Evolutionary conservation across 2,113 vertebrate species (phyloP), one percentile per base, ranked within the genome.

Genomic region (Sporophila hypoxantha): DNA sequence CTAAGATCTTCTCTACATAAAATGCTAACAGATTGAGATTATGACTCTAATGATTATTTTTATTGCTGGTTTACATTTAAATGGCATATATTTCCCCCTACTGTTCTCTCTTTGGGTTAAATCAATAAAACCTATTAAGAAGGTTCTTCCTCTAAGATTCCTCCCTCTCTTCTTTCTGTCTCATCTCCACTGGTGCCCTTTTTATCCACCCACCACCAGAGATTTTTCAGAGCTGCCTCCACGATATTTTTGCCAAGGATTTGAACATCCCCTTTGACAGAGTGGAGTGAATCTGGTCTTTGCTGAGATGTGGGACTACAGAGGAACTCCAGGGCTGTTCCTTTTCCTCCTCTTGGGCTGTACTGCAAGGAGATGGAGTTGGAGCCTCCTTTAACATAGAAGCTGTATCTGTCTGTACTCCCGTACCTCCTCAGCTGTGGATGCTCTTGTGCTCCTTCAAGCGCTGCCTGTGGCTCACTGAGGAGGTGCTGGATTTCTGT

Each of bases 1-100:
- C 86, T 88, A 95, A 93, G 85, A 56, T 81, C 46, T 66, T 92
- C 88, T 90, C 68, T 92, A 85, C 90, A 89, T 92, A 49, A 95
- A 95, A 95, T 88, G 87, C 83, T 78, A 93, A 92, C 91, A 92
- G 85, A 95, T 93, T 95, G 90, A 93, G 76, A 95, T 93, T 90
- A 77, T 85, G 82, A 91, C 73, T 90, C 41, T 92, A 86, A 88
- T 68, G 85, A 95, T 94, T 93, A 95, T 95, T 95, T 95, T 93
- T 96, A 94, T 94, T 95, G 85, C 91, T 34, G 82, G 93, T 93
- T 96, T 94, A 91, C 89, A 89, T 93, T 93, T 94, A 94, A 96
- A 95, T 94, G 89, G 89, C 88, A 89, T 89, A 26, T 61, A 87
- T 87, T 94, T 94, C 23, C 87, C 89, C 85, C 70, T 71, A 93